phyloP scores from a whole-genome alignment of 2,888 invertebrate genomes.

The Melieria picta region DNA sequence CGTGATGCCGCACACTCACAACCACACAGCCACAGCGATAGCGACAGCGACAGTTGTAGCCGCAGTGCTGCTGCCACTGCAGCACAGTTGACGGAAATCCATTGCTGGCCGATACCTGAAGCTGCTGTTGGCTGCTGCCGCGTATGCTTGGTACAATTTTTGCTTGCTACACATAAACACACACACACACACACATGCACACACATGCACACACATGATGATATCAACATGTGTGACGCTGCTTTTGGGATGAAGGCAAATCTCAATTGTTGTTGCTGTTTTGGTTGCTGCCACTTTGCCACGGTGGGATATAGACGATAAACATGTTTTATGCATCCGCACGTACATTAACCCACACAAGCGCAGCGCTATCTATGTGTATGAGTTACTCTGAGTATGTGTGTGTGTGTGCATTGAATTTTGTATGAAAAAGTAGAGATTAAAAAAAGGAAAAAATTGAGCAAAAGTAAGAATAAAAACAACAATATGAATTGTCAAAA shows the following conservation, averaged over 20 bases:
- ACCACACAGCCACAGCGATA: background rate
- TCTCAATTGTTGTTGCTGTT: no score
- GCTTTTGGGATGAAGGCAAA: no score
- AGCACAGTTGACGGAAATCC: background rate
- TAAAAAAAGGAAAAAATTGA: background rate
- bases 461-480: background rate
- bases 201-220: background rate
- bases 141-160: no score
- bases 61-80: no score
- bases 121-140: no score
- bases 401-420: background rate
- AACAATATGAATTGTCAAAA: no score
- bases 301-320: no score
- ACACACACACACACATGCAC: background rate
- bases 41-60: background rate
- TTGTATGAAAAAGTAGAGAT: background rate
- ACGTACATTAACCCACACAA: background rate
- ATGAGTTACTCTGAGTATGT: no score
- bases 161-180: background rate
- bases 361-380: no score
- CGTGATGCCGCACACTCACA: constrained; percentile 8
- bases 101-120: background rate
- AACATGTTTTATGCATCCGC: constrained; percentile 4
- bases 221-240: background rate
- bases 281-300: no score